A percentile compares a stretch with the other conserved stretches of the same genome.
Conservation (phyloP, 1,140 invertebrate species). For the Drosophila micromelanica region DNA sequence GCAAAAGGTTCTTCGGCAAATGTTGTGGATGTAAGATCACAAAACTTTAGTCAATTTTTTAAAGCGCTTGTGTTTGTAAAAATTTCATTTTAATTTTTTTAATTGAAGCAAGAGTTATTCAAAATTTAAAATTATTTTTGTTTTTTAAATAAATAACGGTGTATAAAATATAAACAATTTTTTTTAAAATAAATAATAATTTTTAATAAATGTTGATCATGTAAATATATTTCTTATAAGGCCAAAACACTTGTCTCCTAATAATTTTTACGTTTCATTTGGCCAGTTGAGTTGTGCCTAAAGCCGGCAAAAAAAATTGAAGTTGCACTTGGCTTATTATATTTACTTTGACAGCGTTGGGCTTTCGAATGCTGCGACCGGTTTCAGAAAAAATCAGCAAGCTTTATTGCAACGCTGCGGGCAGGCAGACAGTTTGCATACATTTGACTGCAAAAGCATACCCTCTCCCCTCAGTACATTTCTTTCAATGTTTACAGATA, state of each 20-base stretch:
- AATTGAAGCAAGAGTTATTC: not conserved
- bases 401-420: slow-evolving; percentile 60
- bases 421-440: slow-evolving; percentile 29
- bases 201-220: too few species aligned
- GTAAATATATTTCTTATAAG: not conserved
- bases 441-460: slow-evolving; percentile 20
- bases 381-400: slow-evolving; percentile 24
- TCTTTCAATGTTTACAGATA: slow-evolving; percentile 5
- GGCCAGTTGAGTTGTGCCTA: slow-evolving; percentile 17
- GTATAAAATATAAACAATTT: too few species aligned
- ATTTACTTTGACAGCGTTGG: slow-evolving; percentile 54
- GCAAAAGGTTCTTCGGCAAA: not conserved
- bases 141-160: too few species aligned
- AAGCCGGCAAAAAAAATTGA: slow-evolving; percentile 35
- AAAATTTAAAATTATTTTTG: too few species aligned
- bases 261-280: not conserved
- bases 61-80: too few species aligned
- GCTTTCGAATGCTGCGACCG: not conserved
- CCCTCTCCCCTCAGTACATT: slow-evolving; percentile 4
- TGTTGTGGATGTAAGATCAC: too few species aligned
- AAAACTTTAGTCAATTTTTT: too few species aligned
- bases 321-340: slow-evolving; percentile 59
- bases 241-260: not conserved
- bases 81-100: too few species aligned
- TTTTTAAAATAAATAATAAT: not conserved